phyloP scores from a whole-genome alignment of 1,140 invertebrate species.

The Listronotus bonariensis region DNA sequence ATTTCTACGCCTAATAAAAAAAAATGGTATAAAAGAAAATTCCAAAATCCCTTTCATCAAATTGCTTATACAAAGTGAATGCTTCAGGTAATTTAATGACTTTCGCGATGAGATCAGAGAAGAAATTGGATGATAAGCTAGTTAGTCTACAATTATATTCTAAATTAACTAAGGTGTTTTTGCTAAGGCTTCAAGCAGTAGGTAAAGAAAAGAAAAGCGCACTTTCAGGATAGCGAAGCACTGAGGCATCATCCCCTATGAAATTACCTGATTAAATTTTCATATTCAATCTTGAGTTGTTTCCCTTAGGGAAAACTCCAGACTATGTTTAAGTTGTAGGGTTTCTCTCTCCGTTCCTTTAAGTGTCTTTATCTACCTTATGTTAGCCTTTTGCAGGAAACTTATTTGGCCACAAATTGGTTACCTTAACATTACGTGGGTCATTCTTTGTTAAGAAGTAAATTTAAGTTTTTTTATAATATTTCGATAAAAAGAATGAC shows the following conservation, averaged over 20 bases:
- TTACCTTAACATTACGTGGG: slow-evolving; percentile 25
- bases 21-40: too few species aligned
- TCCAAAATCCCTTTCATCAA: too few species aligned
- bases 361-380: slow-evolving; percentile 29
- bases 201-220: slow-evolving; percentile 41
- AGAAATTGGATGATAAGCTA: slow-evolving; percentile 44
- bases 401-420: slow-evolving; percentile 26
- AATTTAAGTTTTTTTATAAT: slow-evolving; percentile 15
- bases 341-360: slow-evolving; percentile 36
- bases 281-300: slow-evolving; percentile 69
- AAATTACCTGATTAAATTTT: slow-evolving; percentile 70
- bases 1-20: too few species aligned
- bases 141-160: slow-evolving; percentile 44
- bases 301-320: slow-evolving; percentile 52
- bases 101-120: slow-evolving; percentile 26
- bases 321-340: slow-evolving; percentile 41
- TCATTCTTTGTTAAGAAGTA: too few species aligned
- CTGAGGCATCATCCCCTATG: slow-evolving; percentile 57
- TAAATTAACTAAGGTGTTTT: slow-evolving; percentile 39
- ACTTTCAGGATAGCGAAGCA: slow-evolving; percentile 42
- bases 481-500: too few species aligned
- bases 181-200: slow-evolving; percentile 35
- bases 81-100: slow-evolving; percentile 20
- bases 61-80: neutral
- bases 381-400: slow-evolving; percentile 22